Percentiles rank a stretch among this genome's conserved stretches.
These are phyloP conservation scores for Drosophila trichaetosa DNA, from an alignment of 2,888 invertebrate genomes.

Conservation along the genomic window DNA sequence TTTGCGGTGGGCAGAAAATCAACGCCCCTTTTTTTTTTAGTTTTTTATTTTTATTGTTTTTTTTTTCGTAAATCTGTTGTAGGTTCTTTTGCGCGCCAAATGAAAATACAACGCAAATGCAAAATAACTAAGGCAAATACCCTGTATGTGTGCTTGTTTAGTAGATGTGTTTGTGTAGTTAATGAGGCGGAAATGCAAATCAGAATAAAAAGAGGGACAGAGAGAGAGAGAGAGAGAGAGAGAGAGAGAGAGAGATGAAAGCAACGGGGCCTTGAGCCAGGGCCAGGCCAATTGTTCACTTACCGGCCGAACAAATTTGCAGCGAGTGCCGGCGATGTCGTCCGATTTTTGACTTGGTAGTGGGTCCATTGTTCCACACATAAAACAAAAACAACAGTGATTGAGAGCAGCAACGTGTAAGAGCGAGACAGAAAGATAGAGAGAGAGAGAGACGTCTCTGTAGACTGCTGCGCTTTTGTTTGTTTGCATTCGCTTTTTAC, in stretches of 20 bases:
- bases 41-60: neutral
- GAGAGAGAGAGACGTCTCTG: neutral
- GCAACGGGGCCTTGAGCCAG: constrained; percentile 37
- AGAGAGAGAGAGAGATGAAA: constrained; percentile 3
- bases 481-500: constrained; percentile 60
- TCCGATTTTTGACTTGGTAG: constrained; percentile 22
- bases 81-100: constrained; percentile 58
- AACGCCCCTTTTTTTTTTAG: constrained; percentile 40
- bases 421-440: neutral
- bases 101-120: constrained; percentile 29
- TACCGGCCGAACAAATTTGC: constrained; percentile 43
- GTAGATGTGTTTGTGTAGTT: constrained; percentile 40
- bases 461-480: constrained; percentile 75
- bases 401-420: neutral
- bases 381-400: constrained; percentile 18
- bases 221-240: constrained; percentile 1
- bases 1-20: constrained; percentile 34
- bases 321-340: constrained; percentile 37
- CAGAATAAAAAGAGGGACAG: constrained; percentile 34
- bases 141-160: constrained; percentile 22
- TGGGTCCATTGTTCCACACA: constrained; percentile 47
- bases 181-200: constrained; percentile 75
- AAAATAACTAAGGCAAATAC: neutral
- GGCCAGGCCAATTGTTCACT: constrained; percentile 71
- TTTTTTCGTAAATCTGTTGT: constrained; percentile 2